Percentiles rank a stretch among this genome's conserved stretches.
Conservation (phyloP, 2,797 vertebrate species). For the Phataginus tricuspis region DNA sequence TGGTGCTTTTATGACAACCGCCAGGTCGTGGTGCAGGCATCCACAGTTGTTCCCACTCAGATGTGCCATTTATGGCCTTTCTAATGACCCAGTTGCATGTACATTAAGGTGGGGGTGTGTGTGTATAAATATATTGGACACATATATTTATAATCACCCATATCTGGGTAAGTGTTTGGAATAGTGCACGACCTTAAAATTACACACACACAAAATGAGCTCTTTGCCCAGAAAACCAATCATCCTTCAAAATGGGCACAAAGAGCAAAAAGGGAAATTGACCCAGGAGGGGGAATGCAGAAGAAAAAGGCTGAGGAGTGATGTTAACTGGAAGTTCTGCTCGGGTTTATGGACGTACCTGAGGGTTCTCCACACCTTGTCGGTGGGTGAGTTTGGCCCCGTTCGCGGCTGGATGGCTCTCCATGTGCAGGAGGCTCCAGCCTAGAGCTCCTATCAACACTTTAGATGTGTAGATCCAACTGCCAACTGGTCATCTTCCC, state of each 20-base stretch:
- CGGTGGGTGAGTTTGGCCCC: not conserved
- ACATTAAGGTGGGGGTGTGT: not conserved
- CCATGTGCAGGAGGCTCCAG: not conserved
- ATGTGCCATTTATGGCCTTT: not conserved
- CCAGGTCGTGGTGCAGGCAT: conserved; percentile 54
- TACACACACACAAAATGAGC: not conserved
- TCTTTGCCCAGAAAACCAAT: conserved; percentile 66
- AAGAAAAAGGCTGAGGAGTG: not conserved
- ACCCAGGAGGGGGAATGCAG: not conserved
- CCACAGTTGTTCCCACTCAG: not conserved
- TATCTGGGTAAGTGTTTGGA: conserved; percentile 45
- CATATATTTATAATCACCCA: conserved; percentile 32
- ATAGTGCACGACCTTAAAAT: conserved; percentile 58
- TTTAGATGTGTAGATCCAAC: not conserved
- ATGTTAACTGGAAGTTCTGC: not conserved
- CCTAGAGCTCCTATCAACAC: not conserved
- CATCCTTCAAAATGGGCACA: conserved; percentile 63
- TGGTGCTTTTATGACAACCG: conserved; percentile 80
- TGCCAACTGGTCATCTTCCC: not conserved
- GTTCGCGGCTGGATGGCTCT: not conserved
- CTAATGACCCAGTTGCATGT: not conserved
- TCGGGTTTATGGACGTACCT: not conserved
- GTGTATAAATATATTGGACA: not conserved
- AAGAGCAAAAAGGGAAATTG: conserved; percentile 55
- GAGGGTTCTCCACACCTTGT: not conserved